phyloP scores from a whole-genome alignment of 2,113 vertebrate genomes.

The Mohoua ochrocephala region DNA sequence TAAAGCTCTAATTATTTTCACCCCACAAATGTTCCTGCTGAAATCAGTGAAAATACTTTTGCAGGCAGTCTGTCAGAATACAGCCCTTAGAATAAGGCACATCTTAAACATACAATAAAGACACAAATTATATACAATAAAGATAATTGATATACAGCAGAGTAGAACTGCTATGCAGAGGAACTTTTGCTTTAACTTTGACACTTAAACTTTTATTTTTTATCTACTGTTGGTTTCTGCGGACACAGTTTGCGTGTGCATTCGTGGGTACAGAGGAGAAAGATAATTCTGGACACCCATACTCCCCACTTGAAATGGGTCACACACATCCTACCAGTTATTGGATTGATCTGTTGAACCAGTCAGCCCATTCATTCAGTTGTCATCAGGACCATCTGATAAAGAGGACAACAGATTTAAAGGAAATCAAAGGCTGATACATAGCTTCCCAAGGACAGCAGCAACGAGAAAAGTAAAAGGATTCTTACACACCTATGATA shows the following conservation, averaged over 20 bases:
- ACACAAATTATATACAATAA: neutral
- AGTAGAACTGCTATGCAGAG: neutral
- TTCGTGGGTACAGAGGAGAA: neutral
- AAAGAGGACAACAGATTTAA: neutral
- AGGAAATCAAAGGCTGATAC: neutral
- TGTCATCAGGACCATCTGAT: neutral
- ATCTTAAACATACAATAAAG: neutral
- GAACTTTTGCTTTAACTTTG: neutral
- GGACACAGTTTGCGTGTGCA: neutral
- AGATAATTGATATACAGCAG: neutral
- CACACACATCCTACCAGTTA: neutral
- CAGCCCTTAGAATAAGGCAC: neutral
- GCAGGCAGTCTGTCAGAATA: neutral
- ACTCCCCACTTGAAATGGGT: neutral
- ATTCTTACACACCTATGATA: neutral
- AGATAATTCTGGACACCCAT: neutral
- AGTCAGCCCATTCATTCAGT: neutral
- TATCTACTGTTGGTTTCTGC: neutral
- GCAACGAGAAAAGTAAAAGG: neutral
- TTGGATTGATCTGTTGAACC: neutral
- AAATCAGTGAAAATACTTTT: neutral
- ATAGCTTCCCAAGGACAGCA: neutral
- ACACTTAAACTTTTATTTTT: neutral
- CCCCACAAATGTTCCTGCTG: neutral
- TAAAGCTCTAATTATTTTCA: neutral